Evolutionary conservation across 1,140 invertebrate species (phyloP), one percentile per base, ranked within the genome.

Genomic region (Aphidius ervi): DNA sequence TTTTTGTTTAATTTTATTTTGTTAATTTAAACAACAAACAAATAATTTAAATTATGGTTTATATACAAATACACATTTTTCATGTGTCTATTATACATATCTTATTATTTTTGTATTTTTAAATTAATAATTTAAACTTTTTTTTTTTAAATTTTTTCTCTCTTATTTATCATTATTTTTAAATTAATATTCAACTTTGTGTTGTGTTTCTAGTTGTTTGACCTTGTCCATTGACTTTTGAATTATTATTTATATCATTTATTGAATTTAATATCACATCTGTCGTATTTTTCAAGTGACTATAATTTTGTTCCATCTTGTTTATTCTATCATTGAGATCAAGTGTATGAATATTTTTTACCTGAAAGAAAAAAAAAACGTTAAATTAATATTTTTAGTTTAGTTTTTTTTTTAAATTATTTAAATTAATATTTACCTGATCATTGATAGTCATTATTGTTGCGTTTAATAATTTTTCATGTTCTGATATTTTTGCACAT

Each of bases 251-350:
- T 37, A 23, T 39, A 9, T 48, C 31, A 45, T 45, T 6, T 50
- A 43, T 42, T 65, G 54, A 9, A 68, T 65, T 31, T 63, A 40
- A 5, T 50, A 73, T 59, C 43, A 63, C 49, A 49, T 61, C 66
- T 7, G 68, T 74, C 3, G 69, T 69, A 63, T 73, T 75, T 55
- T 72, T 68, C 9, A 73, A 47, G 31, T 23, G 43, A 20, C 46
- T 69, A 37, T 73, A 74, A 3, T 66, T 64, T 42, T 74, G 61
- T 31, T 76, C 70, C 46, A 78, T 57, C 52, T 70, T 65, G 7
- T 71, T 67, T 6, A 76, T 23, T 49, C 58, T 74, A n/a, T 60
- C 60, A 9, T 61, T 68, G 9, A 72, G 50, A 42, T 69, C 64
- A 0, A 49, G 65, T 7, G 57, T 41, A 5, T 70, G 67, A 39